Evolutionary conservation across 2,113 vertebrate genomes (phyloP), one percentile per base, ranked within the genome.

Genomic region (Cepphus grylle): DNA sequence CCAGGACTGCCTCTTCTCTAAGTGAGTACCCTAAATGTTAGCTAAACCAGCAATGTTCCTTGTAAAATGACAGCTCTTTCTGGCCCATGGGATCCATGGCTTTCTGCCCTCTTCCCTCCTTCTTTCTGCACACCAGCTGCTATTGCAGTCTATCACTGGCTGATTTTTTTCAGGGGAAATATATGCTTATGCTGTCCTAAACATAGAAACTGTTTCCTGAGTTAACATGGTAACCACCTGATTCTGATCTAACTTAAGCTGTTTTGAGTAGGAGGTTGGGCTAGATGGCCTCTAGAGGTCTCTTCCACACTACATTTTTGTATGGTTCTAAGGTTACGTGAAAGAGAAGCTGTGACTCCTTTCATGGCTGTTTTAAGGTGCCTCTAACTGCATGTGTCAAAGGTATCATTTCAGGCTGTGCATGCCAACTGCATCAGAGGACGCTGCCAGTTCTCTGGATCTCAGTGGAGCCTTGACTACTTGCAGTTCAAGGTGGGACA

Each of bases 281-380:
- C 53, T 86, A 55, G 47, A 40, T 36, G 89, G 78, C 93, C 91
- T 95, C 93, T 95, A 95, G 93, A 94, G 72, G 91, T 96, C 93
- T 87, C 93, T 89, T 97, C 42, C 91, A 85, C 47, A 67, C 73
- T 52, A 36, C 9, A 11, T 81, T 84, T 94, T 81, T 79, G 36
- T 38, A 55, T 14, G 2, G 19, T 67, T 93, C 50, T 89, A 65
- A 74, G 32, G 52, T 84, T 89, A 86, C 0, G 0, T 79, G 79
- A 88, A 92, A 65, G 53, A 81, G 55, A 50, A 34, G 61, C n/a
- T 55, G 4, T 30, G 55, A 59, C 38, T 88, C 34, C 30, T 50
- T 93, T 86, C 58, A 26, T n/a, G 25, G 29, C 32, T 63, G 45
- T 47, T 86, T 86, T 59, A 74, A 93, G 52, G 38, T 42, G 82